Evolutionary conservation across 2,797 vertebrate species (phyloP).

Genomic region (Pogoniulus pusillus): DNA sequence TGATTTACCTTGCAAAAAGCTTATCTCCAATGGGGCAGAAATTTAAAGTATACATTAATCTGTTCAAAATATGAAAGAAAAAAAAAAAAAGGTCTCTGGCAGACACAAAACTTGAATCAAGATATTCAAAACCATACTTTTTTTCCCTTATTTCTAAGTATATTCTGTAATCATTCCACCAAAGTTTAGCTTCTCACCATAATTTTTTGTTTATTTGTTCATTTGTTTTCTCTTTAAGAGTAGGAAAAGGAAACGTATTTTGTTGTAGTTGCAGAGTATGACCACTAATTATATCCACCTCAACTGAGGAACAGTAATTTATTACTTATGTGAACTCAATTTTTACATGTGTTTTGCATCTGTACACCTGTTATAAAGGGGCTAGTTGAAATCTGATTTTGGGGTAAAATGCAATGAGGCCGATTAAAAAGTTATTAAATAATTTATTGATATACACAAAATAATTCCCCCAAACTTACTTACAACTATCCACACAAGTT

Average conservation of each 20-base stretch:
- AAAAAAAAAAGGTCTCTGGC: neutral
- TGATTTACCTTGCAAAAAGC: neutral
- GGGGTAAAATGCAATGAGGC: too few relatives aligned
- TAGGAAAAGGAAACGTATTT: fast-evolving
- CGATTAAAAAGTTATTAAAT: too few relatives aligned
- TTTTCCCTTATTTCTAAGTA: neutral
- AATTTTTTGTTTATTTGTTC: too few relatives aligned
- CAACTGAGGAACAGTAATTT: neutral
- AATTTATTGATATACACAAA: too few relatives aligned
- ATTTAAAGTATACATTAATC: neutral
- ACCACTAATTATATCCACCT: neutral
- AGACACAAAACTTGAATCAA: neutral
- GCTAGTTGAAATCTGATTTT: too few relatives aligned
- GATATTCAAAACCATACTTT: neutral
- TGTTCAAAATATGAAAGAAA: neutral
- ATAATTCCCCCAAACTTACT: too few relatives aligned
- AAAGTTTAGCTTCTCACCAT: neutral
- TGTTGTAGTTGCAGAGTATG: neutral
- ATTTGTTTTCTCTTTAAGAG: too few relatives aligned
- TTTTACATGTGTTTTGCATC: neutral
- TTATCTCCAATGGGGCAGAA: neutral
- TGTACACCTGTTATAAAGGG: too few relatives aligned
- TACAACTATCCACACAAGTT: too few relatives aligned
- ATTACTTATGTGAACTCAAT: neutral
- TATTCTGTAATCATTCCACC: neutral